Percentiles rank a stretch among this genome's conserved stretches.
These are phyloP conservation scores for Lacanobia oleracea DNA, from an alignment of 2,888 invertebrate species.

Conservation along the genomic window DNA sequence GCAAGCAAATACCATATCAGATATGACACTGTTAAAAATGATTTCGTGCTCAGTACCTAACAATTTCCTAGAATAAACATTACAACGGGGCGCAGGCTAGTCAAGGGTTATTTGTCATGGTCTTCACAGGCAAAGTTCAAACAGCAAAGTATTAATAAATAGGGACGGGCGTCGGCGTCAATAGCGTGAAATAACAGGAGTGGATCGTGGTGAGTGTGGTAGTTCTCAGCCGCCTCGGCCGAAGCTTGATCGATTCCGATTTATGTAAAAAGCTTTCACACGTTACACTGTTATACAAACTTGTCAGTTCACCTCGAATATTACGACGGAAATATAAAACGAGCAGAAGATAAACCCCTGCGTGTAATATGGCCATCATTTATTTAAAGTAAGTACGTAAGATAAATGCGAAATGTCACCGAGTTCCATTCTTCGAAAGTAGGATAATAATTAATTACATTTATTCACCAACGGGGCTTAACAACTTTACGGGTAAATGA, in stretches of 20 bases:
- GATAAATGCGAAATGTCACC: constrained; percentile 43
- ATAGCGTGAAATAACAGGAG: constrained; percentile 82
- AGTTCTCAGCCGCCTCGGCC: constrained; percentile 64
- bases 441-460: constrained; percentile 48
- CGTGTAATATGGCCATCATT: constrained; percentile 21
- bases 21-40: constrained; percentile 70
- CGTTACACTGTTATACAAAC: constrained; percentile 42
- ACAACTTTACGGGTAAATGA: constrained; percentile 54
- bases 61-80: constrained; percentile 77
- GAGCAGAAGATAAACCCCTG: not conserved
- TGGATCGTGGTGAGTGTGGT: constrained; percentile 67
- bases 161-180: constrained; percentile 74
- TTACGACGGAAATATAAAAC: constrained; percentile 32
- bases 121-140: constrained; percentile 77
- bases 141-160: constrained; percentile 78
- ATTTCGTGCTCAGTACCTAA: constrained; percentile 72
- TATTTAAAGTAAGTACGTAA: constrained; percentile 24
- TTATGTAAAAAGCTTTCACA: constrained; percentile 59
- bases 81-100: constrained; percentile 69
- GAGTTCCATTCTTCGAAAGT: constrained; percentile 46
- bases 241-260: constrained; percentile 61
- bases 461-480: constrained; percentile 50
- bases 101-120: constrained; percentile 79
- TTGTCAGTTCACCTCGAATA: constrained; percentile 24
- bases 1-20: constrained; percentile 57